Evolutionary conservation across 2,888 invertebrate genomes (phyloP), one percentile per base, ranked within the genome.

Genomic region (Drepanosiphum platanoidis): DNA sequence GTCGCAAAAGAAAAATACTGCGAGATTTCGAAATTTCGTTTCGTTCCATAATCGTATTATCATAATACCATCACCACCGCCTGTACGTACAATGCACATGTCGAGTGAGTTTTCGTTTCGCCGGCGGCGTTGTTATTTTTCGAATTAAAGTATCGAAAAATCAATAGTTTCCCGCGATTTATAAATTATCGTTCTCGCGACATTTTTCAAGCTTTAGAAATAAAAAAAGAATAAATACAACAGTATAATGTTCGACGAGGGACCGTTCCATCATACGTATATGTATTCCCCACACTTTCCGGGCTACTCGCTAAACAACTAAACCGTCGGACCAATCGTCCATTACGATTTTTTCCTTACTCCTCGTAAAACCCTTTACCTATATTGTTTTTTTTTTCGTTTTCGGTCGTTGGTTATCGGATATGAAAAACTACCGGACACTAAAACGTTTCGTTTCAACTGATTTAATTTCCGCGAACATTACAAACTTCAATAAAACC

Each of bases 201-300:
- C 46, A 42, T 72, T 46, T 72, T 72, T 46, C 18, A 42, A 42
- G n/a, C 42, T 46, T 72, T 72, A 72, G 8, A 72, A 72, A 72
- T 46, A 30, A 42, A 30, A 46, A n/a, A 72, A 13, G n/a, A 70
- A 70, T 34, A 9, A 72, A 72, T 30, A 30, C 30, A 46, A 36
- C 27, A 27, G n/a, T 71, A 39, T 46, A 46, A 72, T 30, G 46
- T 72, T 46, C 46, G 30, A 72, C 72, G 30, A 72, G 72, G 30
- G 46, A 72, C 46, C 46, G 15, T 72, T 72, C 46, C 30, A 46
- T 72, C 72, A 72, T 42, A 7, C n/a, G n/a, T n/a, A n/a, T n/a
- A n/a, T n/a, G n/a, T 27, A 42, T 46, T 39, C 32, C 72, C 9
- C 42, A 72, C 46, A 72, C 39, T 72, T 72, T 72, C 22, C 46